Evolutionary conservation across 1,140 invertebrate species (phyloP), one percentile per base, ranked within the genome.

Genomic region (Cotesia chilonis): DNA sequence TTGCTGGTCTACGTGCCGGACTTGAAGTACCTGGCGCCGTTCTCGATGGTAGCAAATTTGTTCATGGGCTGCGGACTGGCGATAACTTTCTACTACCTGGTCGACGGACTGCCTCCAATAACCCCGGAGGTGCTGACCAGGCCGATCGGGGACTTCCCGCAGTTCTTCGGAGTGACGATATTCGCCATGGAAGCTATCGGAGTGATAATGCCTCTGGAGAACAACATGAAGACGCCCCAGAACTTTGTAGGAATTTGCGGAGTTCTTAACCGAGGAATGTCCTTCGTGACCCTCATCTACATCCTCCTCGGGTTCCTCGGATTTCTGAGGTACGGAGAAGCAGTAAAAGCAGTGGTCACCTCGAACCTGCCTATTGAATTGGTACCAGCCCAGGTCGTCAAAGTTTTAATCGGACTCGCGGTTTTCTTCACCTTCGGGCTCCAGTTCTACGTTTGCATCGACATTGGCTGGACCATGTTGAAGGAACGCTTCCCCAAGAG

Each of bases 341-440:
- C 47, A 0, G 92, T 92, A 0, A 12, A 85, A 38, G 92, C 90
- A 52, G 92, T 90, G 60, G 93, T 96, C 65, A 95, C 94, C 0
- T 85, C 94, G 10, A 94, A 94, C 87, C 85, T 96, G 63, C 90
- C 91, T 4, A 87, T 84, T 9, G 81, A 87, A 38, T 89, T 93
- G 83, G 88, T 90, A 78, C 88, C 94, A 10, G 94, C 95, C 37
- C 92, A 96, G 89, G 86, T 91, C 38, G 95, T 98, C 0, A 93
- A 96, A 84, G 86, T 98, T 52, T 87, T 95, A 51, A 96, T 98
- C 81, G 94, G 91, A 0, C 80, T 97, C 10, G 94, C 95, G 1
- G 95, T 98, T 2, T 98, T 94, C 81, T 94, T 95, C 80, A 96
- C 95, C 0, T 98, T 97, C 83, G 95, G 94, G n/a, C 89, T 99